Evolutionary conservation across 2,797 vertebrate genomes (phyloP), one percentile per base, ranked within the genome.

Genomic region (Harpagifer antarcticus): DNA sequence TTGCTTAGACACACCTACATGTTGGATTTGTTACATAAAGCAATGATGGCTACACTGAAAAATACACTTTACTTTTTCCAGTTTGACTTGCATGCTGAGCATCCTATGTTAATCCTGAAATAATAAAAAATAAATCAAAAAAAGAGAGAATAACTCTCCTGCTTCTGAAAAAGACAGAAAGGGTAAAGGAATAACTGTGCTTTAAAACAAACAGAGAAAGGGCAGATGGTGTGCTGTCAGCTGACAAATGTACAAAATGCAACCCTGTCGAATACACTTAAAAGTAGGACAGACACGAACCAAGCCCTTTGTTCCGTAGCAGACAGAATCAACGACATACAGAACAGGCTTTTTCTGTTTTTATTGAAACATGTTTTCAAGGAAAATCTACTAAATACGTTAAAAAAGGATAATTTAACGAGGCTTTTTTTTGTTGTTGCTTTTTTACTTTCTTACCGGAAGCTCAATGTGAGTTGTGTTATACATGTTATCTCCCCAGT

Each of bases 211-310:
- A 69, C 27, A 59, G 61, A 76, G 52, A 68, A 55, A 58, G 75
- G 74, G 50, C 73, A 86, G 71, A 88, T 84, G 81, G 78, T 88
- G 79, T 89, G 88, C 77, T 90, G 76, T 86, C 83, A 88, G 84
- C 79, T 84, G 81, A 88, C 78, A 88, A 83, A 82, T 84, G 70
- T 76, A 78, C 79, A 86, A 90, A 85, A 84, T 61, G 61, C 71
- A 85, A 74, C 80, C 70, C 77, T 86, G 85, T 86, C 66, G 17
- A 67, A 81, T 72, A 58, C 57, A 53, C 72, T 83, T 54, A 56
- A 78, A 90, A 88, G 72, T 90, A 88, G 84, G 81, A 82, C 88
- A 68, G 59, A 65, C 67, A 74, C 76, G 85, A 54, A 20, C 31
- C 31, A 15, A 57, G 7, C 55, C 58, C 52, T 31, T 58, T 60